Evolutionary conservation across 2,797 vertebrate species (phyloP).

Genomic region (Meriones psammophilus): DNA sequence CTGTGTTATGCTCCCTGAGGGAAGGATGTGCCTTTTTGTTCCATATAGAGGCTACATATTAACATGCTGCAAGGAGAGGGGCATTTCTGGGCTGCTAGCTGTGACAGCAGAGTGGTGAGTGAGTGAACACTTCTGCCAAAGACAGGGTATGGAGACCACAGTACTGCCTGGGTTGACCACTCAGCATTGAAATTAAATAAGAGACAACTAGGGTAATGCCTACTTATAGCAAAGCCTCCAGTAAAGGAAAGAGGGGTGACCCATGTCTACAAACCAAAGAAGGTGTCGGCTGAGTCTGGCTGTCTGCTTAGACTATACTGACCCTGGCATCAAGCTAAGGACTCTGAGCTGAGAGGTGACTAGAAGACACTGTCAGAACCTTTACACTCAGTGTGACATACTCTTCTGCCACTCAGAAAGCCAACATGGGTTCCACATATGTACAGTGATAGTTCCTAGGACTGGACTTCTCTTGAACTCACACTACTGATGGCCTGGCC

Average conservation of each 20-base stretch:
- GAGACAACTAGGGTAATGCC: background rate
- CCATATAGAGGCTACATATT: background rate
- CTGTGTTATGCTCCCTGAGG: rapidly evolving
- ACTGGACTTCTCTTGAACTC: rapidly evolving
- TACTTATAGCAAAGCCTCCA: background rate
- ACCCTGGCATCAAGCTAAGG: background rate
- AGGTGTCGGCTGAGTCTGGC: background rate
- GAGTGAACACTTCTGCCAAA: background rate
- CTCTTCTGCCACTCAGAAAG: background rate
- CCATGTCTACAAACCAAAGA: background rate
- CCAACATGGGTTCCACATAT: rapidly evolving
- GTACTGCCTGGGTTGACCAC: background rate
- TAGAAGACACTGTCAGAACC: background rate
- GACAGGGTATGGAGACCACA: too few relatives aligned
- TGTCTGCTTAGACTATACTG: background rate
- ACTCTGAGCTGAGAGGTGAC: background rate
- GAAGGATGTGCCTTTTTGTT: background rate
- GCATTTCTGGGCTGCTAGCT: background rate
- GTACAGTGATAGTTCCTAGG: background rate
- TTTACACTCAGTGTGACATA: background rate
- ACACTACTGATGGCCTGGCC: background rate
- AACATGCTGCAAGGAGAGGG: background rate
- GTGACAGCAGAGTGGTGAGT: background rate
- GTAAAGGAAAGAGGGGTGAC: background rate
- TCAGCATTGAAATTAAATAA: background rate